Evolutionary conservation across 2,888 invertebrate species (phyloP).

Genomic region (Heliconius ismenius): DNA sequence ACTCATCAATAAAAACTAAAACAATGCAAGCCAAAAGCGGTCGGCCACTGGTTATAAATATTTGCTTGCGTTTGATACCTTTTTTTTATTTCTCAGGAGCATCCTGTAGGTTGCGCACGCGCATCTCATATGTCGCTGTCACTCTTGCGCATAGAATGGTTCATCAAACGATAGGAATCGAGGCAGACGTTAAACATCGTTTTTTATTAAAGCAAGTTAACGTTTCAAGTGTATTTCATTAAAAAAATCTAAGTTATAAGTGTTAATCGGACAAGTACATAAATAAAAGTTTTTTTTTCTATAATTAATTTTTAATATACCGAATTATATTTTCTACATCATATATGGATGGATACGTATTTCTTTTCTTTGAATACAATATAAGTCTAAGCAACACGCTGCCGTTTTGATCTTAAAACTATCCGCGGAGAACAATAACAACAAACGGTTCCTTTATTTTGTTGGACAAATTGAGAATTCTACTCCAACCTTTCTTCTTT

Average conservation of each 20-base stretch:
- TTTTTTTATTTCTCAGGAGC: slow-evolving; percentile 34
- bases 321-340: neutral
- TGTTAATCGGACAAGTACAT: neutral
- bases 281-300: neutral
- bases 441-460: slow-evolving; percentile 23
- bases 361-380: neutral
- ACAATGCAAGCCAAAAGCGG: slow-evolving; percentile 13
- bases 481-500: slow-evolving; percentile 16
- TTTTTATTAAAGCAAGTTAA: slow-evolving; percentile 1
- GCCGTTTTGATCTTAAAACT: neutral
- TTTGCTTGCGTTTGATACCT: slow-evolving; percentile 22
- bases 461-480: slow-evolving; percentile 37
- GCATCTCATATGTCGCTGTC: slow-evolving; percentile 56
- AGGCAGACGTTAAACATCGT: slow-evolving; percentile 36
- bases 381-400: neutral
- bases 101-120: slow-evolving; percentile 43
- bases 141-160: slow-evolving; percentile 53
- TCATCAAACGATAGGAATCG: slow-evolving; percentile 60
- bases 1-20: slow-evolving; percentile 10
- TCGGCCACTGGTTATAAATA: slow-evolving; percentile 25
- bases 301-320: too few species aligned
- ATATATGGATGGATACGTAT: neutral
- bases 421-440: slow-evolving; percentile 10
- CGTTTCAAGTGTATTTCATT: neutral
- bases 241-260: neutral